A percentile compares a stretch with the other conserved stretches of the same genome.
Conservation (phyloP, 2,113 vertebrate genomes). For the Phocoena sinus region DNA sequence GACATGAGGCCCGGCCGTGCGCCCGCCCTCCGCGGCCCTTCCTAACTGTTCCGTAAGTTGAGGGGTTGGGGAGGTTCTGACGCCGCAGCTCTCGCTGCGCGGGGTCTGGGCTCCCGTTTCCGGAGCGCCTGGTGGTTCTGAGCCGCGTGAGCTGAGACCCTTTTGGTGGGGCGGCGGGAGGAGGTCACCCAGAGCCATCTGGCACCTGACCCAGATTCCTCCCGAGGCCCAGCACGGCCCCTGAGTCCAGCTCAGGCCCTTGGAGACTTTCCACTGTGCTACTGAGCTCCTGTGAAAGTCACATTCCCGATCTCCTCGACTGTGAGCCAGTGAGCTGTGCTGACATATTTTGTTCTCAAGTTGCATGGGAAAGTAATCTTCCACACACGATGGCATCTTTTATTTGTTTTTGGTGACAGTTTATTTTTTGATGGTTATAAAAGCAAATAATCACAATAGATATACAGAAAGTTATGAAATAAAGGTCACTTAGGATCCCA, state of each 20-base stretch:
- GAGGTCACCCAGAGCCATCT: background rate
- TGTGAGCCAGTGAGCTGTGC: background rate
- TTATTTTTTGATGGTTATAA: background rate
- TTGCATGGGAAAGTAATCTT: background rate
- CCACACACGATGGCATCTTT: background rate
- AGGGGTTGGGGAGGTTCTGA: background rate
- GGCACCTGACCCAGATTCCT: background rate
- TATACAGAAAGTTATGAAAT: background rate
- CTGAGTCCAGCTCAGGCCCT: background rate
- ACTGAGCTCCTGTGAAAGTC: constrained; percentile 15
- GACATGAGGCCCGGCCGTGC: too few relatives aligned
- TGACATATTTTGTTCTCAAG: background rate
- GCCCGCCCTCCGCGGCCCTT: background rate
- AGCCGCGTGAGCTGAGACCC: background rate
- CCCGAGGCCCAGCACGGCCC: background rate
- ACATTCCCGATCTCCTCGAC: background rate
- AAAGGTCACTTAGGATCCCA: background rate
- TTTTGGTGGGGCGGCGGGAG: background rate
- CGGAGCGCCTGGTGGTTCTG: background rate
- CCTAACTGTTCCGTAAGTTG: too few relatives aligned
- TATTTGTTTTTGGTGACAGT: background rate
- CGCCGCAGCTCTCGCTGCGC: accelerated
- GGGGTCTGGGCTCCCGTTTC: background rate
- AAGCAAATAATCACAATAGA: background rate
- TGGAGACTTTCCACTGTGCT: background rate